These are phyloP conservation scores for Pteropus rufus DNA, from an alignment of 2,797 vertebrate species.

Conservation along the genomic window DNA sequence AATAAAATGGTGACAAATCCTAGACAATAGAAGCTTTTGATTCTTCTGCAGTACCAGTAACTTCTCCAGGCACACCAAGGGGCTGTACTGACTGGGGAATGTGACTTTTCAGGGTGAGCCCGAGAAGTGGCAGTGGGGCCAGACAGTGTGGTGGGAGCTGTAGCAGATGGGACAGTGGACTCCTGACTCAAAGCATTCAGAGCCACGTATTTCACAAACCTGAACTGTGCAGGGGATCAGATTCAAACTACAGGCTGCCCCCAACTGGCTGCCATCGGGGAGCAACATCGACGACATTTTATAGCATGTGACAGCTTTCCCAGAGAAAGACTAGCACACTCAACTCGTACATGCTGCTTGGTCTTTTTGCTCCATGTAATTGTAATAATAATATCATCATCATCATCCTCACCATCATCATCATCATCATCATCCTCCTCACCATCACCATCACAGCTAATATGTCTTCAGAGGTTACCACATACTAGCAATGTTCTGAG, in stretches of 20 bases:
- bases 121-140: rapidly evolving
- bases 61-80: not conserved
- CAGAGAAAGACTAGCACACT: not conserved
- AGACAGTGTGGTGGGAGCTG: rapidly evolving
- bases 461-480: not conserved
- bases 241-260: too few species aligned
- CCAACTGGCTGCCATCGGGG: not conserved
- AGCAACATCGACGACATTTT: not conserved
- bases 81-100: not conserved
- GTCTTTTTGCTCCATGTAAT: not conserved
- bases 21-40: not conserved
- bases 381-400: not conserved
- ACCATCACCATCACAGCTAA: not conserved
- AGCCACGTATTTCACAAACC: not conserved
- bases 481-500: not conserved
- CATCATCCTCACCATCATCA: not conserved
- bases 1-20: not conserved
- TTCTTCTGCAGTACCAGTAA: not conserved
- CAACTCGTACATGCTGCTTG: too few species aligned
- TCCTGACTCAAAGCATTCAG: not conserved
- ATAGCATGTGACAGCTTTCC: not conserved
- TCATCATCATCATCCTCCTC: not conserved
- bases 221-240: rapidly evolving
- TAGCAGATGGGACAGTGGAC: not conserved
- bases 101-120: not conserved